These are phyloP conservation scores for Euproctis similis DNA, from an alignment of 2,888 invertebrate species.

Conservation along the genomic window DNA sequence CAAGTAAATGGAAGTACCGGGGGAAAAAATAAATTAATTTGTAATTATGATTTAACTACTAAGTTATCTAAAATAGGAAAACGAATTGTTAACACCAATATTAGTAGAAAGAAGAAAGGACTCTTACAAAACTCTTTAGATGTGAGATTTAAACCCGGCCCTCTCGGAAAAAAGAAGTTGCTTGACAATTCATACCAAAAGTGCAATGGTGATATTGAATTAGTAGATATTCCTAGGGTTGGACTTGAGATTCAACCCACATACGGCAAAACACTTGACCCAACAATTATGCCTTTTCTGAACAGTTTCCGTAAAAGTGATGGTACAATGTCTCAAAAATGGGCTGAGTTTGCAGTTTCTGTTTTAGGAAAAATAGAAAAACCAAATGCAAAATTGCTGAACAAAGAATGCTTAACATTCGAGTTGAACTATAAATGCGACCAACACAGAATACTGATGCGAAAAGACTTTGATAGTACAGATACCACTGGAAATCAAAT, in stretches of 20 bases:
- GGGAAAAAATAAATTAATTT: constrained; percentile 49
- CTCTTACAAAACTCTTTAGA: constrained; percentile 45
- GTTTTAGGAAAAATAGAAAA: constrained; percentile 49
- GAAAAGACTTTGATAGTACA: constrained; percentile 26
- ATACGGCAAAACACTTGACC: constrained; percentile 60
- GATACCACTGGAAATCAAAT: constrained; percentile 3
- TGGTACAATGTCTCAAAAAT: constrained; percentile 57
- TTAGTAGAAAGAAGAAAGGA: constrained; percentile 31
- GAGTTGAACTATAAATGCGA: constrained; percentile 75
- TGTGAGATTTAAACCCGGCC: constrained; percentile 74
- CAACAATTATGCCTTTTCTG: constrained; percentile 54
- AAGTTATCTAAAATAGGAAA: constrained; percentile 14
- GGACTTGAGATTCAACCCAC: constrained; percentile 63
- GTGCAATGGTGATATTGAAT: constrained; percentile 56
- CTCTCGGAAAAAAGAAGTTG: constrained; percentile 63
- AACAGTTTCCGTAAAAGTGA: constrained; percentile 46
- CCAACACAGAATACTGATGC: constrained; percentile 74
- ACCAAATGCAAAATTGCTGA: constrained; percentile 27
- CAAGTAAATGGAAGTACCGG: constrained; percentile 55
- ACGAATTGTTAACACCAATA: constrained; percentile 5
- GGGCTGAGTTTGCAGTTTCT: constrained; percentile 75
- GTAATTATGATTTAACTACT: constrained; percentile 37
- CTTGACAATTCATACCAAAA: constrained; percentile 61
- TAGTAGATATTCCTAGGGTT: constrained; percentile 67
- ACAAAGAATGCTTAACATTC: constrained; percentile 60